A percentile compares a stretch with the other conserved stretches of the same genome.
These are phyloP conservation scores for Drosophila macrothrix DNA, from an alignment of 2,888 invertebrate genomes.

Conservation along the genomic window DNA sequence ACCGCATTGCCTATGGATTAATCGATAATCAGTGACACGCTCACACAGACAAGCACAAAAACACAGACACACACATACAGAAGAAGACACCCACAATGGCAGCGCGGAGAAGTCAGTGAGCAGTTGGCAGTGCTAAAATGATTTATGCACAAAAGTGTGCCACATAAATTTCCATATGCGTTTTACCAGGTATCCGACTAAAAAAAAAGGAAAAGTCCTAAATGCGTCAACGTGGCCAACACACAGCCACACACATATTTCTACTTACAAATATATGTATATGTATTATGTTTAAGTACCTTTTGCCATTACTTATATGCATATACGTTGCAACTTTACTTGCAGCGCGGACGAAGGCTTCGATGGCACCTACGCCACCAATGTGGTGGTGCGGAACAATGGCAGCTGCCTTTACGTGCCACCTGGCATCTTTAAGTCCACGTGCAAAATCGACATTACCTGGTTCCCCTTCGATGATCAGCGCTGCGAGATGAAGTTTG, in stretches of 20 bases:
- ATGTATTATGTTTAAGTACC: constrained; percentile 19
- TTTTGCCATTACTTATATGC: constrained; percentile 38
- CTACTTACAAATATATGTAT: constrained; percentile 2
- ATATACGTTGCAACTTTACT: constrained; percentile 38
- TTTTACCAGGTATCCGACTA: constrained; percentile 28
- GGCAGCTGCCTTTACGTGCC: constrained; percentile 98
- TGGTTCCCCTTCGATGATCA: constrained; percentile 99
- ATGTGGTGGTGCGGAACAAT: constrained; percentile 97
- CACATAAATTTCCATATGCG: constrained; percentile 65
- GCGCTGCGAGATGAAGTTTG: constrained; percentile 99
- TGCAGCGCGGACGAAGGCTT: constrained; percentile 99
- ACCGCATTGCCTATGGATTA: constrained; percentile 63
- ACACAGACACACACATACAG: not conserved
- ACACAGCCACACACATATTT: constrained; percentile 3
- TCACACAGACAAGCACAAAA: not conserved
- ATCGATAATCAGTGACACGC: constrained; percentile 58
- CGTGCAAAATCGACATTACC: constrained; percentile 99
- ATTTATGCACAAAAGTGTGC: constrained; percentile 64
- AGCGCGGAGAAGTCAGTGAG: not conserved
- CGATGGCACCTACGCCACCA: constrained; percentile 99
- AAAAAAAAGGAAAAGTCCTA: constrained; percentile 35
- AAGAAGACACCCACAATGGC: not conserved
- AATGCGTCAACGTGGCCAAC: constrained; percentile 53
- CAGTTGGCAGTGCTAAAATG: constrained; percentile 58
- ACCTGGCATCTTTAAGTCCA: constrained; percentile 99